These are phyloP conservation scores for Philopotamus ludificatus DNA, from an alignment of 1,140 invertebrate genomes.

Conservation along the genomic window DNA sequence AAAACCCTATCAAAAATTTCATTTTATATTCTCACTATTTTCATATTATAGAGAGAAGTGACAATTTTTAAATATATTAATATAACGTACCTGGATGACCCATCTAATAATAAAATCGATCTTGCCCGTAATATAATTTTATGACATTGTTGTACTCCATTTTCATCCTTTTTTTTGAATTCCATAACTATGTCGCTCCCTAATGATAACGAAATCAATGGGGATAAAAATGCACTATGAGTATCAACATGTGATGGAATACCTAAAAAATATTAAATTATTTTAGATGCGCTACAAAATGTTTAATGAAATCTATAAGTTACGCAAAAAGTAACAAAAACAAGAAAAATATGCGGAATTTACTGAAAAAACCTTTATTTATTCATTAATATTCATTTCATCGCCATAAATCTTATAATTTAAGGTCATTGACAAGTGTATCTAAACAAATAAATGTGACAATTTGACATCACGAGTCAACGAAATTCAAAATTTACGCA, in stretches of 20 bases:
- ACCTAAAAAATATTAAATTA: slow-evolving; percentile 56
- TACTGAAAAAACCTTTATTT: not conserved
- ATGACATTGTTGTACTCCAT: slow-evolving; percentile 55
- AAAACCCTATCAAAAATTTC: not conserved
- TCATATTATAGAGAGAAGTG: not conserved
- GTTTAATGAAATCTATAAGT: not conserved
- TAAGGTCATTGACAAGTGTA: too few species aligned
- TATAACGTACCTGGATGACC: slow-evolving; percentile 66
- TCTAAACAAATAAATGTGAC: too few species aligned
- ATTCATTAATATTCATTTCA: too few species aligned
- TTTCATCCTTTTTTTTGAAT: slow-evolving; percentile 54
- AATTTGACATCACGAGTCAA: too few species aligned
- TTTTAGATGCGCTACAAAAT: not conserved
- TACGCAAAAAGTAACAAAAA: too few species aligned
- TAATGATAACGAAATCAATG: slow-evolving; percentile 86
- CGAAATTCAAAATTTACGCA: too few species aligned
- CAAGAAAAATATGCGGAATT: too few species aligned
- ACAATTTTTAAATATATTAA: not conserved
- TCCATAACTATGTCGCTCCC: slow-evolving; percentile 87
- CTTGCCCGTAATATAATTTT: slow-evolving; percentile 70
- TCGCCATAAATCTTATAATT: too few species aligned
- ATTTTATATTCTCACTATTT: slow-evolving; percentile 6
- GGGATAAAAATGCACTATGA: slow-evolving; percentile 88
- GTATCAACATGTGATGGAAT: slow-evolving; percentile 96
- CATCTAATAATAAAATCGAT: slow-evolving; percentile 82